Evolutionary conservation across 2,888 invertebrate species (phyloP), one percentile per base, ranked within the genome.

Genomic region (Microctonus hyperodae): DNA sequence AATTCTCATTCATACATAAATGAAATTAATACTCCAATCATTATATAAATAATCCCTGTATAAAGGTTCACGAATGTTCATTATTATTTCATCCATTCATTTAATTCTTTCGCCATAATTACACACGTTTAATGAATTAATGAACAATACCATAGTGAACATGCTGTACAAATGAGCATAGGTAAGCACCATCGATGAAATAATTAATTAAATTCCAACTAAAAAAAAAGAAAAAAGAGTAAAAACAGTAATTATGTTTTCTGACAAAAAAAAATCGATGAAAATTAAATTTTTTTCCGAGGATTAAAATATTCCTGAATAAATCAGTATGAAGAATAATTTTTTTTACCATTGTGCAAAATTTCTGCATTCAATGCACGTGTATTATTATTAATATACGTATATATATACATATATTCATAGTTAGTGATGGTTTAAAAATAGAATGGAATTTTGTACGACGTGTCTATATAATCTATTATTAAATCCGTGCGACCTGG

Each of bases 381-480:
- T n/a, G 1, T 13, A 37, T 37, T 16, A 44, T 44, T 16, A 16
- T n/a, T 37, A 6, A 13, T 37, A 5, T 44, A 1, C 44, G 16
- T n/a, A 20, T 7, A 16, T 44, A 4, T 44, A 16, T 16, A 6
- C 16, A 7, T 16, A 58, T 37, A 16, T 53, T n/a, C n/a, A 35
- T 33, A 62, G 31, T 53, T 22, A 62, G n/a, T 51, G 37, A n/a
- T 20, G 13, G 53, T 66, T 64, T 68, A 70, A 61, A 66, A 70
- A 70, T 70, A 70, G 53, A 44, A 58, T 31, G 66, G 68, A 68
- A 68, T 70, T 70, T 66, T 25, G 62, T 58, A 51, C 70, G 61
- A 64, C 61, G 58, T 44, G 66, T 68, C 66, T 66, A 66, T 66
- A 68, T 68, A 68, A 65, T 69, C 65, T 68, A 70, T 66, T 66